phyloP scores from a whole-genome alignment of 2,113 vertebrate genomes.

The Castor canadensis region DNA sequence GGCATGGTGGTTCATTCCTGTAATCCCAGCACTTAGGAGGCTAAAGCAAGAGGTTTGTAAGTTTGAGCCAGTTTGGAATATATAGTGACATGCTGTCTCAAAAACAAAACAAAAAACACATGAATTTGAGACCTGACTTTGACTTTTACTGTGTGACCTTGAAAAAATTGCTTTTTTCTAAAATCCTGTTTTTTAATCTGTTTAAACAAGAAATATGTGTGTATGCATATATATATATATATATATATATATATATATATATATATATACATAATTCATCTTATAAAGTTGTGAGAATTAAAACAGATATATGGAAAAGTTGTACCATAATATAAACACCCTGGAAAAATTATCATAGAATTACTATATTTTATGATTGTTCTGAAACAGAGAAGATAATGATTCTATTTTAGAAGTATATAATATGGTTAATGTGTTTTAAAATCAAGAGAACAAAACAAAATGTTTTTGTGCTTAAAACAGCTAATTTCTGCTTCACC shows the following conservation, averaged over 20 bases:
- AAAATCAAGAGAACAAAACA: background rate
- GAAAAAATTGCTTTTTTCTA: background rate
- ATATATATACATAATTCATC: background rate
- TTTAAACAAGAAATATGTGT: background rate
- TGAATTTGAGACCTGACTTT: background rate
- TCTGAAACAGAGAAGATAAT: background rate
- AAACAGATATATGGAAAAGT: background rate
- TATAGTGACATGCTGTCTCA: background rate
- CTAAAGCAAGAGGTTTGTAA: background rate
- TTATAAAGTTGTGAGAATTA: slow-evolving; percentile 5
- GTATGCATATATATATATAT: background rate
- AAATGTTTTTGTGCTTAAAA: background rate
- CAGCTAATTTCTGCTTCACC: background rate
- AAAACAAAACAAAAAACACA: background rate
- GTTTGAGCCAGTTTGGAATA: background rate
- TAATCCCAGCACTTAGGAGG: background rate
- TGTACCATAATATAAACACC: background rate
- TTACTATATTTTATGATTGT: background rate
- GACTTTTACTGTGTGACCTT: background rate
- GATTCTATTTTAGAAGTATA: background rate
- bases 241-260: background rate
- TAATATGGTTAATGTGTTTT: background rate
- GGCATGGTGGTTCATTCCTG: background rate
- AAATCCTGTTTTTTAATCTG: background rate
- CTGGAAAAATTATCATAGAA: background rate